Percentiles rank a stretch among this genome's conserved stretches.
Evolutionary conservation across 2,888 invertebrate genomes (phyloP).

Genomic region (Dexiosoma caninum): DNA sequence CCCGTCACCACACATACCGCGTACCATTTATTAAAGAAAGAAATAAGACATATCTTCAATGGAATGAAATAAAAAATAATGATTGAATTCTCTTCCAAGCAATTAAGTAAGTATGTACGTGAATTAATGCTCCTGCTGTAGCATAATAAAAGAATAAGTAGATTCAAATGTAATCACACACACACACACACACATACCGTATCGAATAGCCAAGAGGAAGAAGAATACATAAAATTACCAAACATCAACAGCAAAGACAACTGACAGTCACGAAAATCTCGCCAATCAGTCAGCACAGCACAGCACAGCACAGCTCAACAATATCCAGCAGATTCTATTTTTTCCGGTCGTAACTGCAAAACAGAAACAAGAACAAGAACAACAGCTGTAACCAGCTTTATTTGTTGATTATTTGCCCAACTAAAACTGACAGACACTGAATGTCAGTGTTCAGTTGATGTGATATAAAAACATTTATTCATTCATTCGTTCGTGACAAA

Average conservation of each 20-base stretch:
- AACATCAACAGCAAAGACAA: constrained; percentile 19
- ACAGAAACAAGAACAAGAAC: neutral
- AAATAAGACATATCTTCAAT: neutral
- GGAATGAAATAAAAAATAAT: neutral
- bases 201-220: neutral
- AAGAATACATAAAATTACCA: neutral
- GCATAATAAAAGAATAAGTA: neutral
- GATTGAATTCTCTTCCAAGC: neutral
- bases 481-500: neutral
- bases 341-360: neutral
- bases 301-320: no score
- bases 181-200: no score
- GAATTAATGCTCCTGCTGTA: neutral
- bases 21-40: neutral
- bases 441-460: constrained; percentile 21
- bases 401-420: constrained; percentile 59
- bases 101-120: neutral
- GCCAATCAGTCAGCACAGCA: no score
- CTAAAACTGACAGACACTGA: constrained; percentile 53
- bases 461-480: constrained; percentile 23
- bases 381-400: constrained; percentile 46
- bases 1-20: neutral
- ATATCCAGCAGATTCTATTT: neutral
- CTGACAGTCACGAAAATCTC: constrained; percentile 39
- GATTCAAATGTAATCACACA: neutral